Conservation (phyloP, 2,888 invertebrate species). For the Cenopis cana region DNA sequence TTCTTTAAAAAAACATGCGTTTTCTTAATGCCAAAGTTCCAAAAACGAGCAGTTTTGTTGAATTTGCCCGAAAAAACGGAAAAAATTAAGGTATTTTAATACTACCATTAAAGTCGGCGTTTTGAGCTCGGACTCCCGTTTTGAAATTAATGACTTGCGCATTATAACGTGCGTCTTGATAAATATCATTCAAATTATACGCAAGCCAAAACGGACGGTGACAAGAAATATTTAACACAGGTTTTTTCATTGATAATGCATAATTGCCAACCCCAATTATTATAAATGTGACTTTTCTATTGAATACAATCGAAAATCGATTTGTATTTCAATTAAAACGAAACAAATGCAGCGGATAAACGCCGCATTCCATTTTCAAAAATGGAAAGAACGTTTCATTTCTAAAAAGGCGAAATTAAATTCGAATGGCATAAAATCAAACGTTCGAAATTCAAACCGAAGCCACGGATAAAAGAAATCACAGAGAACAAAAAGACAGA, state of each 20-base stretch:
- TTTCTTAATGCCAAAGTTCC: constrained; percentile 39
- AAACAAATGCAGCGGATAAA: background rate
- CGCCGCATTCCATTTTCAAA: background rate
- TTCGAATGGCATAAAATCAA: constrained; percentile 17
- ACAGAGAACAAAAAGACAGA: constrained; percentile 19
- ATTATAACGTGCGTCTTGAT: constrained; percentile 34
- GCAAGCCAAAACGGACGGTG: background rate
- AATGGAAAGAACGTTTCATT: constrained; percentile 4
- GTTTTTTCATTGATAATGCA: background rate
- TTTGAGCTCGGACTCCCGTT: constrained; percentile 35
- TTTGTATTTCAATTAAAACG: background rate
- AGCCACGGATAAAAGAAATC: constrained; percentile 26
- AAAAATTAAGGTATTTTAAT: constrained; percentile 44
- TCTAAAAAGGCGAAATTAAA: constrained; percentile 21
- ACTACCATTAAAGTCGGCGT: constrained; percentile 42
- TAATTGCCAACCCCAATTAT: background rate
- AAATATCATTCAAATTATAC: constrained; percentile 40
- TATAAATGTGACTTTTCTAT: background rate
- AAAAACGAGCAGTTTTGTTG: constrained; percentile 33
- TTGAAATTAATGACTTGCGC: constrained; percentile 39
- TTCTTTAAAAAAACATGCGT: constrained; percentile 17
- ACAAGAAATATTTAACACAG: constrained; percentile 1
- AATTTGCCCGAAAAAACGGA: constrained; percentile 29
- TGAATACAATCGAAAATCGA: background rate
- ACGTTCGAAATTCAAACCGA: constrained; percentile 32